These are phyloP conservation scores for Podarcis lilfordi DNA, from an alignment of 2,797 vertebrate genomes.

Conservation along the genomic window DNA sequence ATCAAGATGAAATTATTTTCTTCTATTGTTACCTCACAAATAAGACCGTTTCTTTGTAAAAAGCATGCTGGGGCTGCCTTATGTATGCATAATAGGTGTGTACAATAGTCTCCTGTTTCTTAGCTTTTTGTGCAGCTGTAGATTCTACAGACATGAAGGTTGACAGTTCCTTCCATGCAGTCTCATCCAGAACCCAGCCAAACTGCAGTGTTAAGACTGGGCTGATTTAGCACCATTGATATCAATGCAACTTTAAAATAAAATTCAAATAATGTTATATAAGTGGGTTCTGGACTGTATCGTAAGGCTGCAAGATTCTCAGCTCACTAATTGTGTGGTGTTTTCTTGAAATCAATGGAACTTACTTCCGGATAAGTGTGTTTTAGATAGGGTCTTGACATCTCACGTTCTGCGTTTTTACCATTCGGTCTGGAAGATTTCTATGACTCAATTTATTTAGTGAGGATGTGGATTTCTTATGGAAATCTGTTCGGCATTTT, in stretches of 20 bases:
- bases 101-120: constrained; percentile 57
- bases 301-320: neutral
- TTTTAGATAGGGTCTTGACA: neutral
- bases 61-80: neutral
- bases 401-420: constrained; percentile 81
- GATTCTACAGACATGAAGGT: constrained; percentile 66
- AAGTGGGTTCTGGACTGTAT: neutral
- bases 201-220: neutral
- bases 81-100: constrained; percentile 30
- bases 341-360: constrained; percentile 11
- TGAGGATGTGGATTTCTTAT: constrained; percentile 89
- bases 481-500: constrained; percentile 83
- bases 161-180: constrained; percentile 41
- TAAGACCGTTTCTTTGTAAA: too few species aligned
- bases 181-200: constrained; percentile 6
- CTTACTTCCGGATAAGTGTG: neutral
- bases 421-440: constrained; percentile 89
- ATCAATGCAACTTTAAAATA: neutral
- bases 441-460: constrained; percentile 93
- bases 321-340: neutral
- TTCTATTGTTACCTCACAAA: neutral
- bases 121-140: constrained; percentile 67
- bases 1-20: neutral
- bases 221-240: constrained; percentile 8
- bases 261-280: constrained; percentile 3